Percentiles rank a stretch among this genome's conserved stretches.
phyloP scores from a whole-genome alignment of 2,113 vertebrate genomes.

The Bubo blakistoni region DNA sequence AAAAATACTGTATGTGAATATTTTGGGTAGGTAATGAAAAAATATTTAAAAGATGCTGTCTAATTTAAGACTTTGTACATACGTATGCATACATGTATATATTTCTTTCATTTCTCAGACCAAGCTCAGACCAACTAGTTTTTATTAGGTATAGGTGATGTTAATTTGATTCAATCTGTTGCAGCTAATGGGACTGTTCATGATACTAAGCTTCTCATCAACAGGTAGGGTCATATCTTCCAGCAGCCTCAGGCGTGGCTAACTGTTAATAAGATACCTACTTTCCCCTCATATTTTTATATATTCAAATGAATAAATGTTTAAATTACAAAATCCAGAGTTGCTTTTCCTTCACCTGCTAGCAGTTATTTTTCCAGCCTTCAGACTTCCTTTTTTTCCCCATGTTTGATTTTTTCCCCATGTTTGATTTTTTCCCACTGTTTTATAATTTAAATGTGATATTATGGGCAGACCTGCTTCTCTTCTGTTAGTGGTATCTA shows the following conservation, averaged over 20 bases:
- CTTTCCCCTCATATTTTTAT: background rate
- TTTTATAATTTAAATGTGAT: background rate
- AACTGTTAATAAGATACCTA: background rate
- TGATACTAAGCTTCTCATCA: background rate
- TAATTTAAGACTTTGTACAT: background rate
- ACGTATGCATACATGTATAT: rapidly evolving
- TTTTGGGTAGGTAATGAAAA: background rate
- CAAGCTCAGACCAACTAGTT: background rate
- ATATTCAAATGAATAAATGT: background rate
- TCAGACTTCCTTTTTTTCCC: background rate
- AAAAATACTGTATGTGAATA: background rate
- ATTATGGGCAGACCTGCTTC: background rate
- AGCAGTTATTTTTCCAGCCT: background rate
- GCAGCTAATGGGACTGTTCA: background rate
- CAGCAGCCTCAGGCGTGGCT: background rate
- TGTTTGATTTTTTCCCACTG: background rate
- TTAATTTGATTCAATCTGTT: background rate
- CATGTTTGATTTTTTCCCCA: background rate
- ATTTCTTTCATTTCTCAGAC: background rate
- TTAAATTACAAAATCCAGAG: background rate
- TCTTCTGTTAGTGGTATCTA: background rate
- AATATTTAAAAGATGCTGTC: background rate
- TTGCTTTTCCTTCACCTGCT: background rate
- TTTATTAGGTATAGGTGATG: background rate
- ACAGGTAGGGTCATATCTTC: background rate